These are phyloP conservation scores for Cataglyphis cursor DNA, from an alignment of 2,888 invertebrate species.

Conservation along the genomic window DNA sequence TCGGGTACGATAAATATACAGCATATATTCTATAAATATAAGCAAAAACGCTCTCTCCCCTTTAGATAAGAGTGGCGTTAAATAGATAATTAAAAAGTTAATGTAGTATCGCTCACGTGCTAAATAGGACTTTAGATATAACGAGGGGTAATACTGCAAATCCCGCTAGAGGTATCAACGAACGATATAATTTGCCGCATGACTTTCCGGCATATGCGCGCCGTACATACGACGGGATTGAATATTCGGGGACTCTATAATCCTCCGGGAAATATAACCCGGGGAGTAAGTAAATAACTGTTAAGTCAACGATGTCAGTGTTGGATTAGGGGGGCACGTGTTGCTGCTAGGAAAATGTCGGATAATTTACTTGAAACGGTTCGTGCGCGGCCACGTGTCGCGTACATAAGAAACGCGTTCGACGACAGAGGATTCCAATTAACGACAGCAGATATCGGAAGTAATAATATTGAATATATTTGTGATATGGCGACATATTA, in stretches of 20 bases:
- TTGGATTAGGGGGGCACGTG: slow-evolving; percentile 55
- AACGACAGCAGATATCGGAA: slow-evolving; percentile 31
- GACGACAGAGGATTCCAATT: slow-evolving; percentile 1
- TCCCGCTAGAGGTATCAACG: slow-evolving; percentile 28
- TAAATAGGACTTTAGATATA: slow-evolving; percentile 19
- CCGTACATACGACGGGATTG: slow-evolving; percentile 34
- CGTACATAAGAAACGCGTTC: slow-evolving; percentile 3
- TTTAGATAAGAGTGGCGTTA: background rate
- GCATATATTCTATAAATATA: background rate
- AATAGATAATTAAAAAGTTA: background rate
- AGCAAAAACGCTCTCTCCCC: background rate
- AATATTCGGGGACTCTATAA: slow-evolving; percentile 65
- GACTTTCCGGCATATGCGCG: slow-evolving; percentile 34
- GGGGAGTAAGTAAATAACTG: slow-evolving; percentile 62
- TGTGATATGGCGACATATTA: background rate
- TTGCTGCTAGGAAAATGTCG: slow-evolving; percentile 14
- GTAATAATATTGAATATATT: slow-evolving; percentile 17
- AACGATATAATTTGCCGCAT: slow-evolving; percentile 43
- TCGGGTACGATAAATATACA: background rate
- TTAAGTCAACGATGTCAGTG: slow-evolving; percentile 39
- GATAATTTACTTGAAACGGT: background rate
- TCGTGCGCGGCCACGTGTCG: background rate
- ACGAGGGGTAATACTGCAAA: slow-evolving; percentile 29
- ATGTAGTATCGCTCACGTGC: background rate
- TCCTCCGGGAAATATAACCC: slow-evolving; percentile 64